Conservation (phyloP, 2,113 vertebrate genomes). For the Narcine bancroftii region DNA sequence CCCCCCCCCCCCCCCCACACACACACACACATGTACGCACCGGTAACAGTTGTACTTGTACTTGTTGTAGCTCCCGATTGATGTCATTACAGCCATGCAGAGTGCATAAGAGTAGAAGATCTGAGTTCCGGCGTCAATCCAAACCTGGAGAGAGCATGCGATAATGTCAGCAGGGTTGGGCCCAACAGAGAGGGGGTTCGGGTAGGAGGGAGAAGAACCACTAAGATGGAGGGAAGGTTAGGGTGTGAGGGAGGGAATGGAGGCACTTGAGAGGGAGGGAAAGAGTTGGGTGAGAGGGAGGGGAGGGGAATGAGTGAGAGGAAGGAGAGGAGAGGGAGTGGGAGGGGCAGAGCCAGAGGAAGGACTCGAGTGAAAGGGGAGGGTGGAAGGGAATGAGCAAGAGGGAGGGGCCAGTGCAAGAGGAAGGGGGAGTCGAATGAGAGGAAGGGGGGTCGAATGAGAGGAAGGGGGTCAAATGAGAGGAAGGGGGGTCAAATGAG, state of each 20-base stretch:
- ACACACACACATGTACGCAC: conserved; percentile 59
- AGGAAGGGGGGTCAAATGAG: too few species aligned
- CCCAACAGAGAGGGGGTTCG: neutral
- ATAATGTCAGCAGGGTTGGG: too few species aligned
- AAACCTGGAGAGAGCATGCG: conserved; percentile 70
- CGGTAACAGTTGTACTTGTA: conserved; percentile 99
- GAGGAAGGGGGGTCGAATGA: too few species aligned
- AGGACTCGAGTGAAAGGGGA: too few species aligned
- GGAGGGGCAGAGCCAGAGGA: neutral
- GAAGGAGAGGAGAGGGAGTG: neutral
- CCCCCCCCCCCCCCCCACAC: conserved; percentile 39
- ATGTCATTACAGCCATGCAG: conserved; percentile 97
- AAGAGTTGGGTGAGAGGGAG: neutral
- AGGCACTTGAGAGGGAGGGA: neutral
- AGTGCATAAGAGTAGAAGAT: conserved; percentile 99
- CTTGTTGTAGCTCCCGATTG: conserved; percentile 99
- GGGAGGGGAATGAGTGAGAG: neutral
- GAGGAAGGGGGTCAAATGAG: too few species aligned
- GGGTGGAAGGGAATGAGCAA: neutral
- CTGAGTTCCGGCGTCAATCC: conserved; percentile 97
- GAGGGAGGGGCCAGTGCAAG: neutral
- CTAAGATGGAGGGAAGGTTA: neutral
- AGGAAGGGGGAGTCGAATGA: neutral
- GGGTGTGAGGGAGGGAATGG: neutral
- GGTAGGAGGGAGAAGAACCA: neutral